Evolutionary conservation across 1,140 invertebrate genomes (phyloP).

Genomic region (Bombus superbus): DNA sequence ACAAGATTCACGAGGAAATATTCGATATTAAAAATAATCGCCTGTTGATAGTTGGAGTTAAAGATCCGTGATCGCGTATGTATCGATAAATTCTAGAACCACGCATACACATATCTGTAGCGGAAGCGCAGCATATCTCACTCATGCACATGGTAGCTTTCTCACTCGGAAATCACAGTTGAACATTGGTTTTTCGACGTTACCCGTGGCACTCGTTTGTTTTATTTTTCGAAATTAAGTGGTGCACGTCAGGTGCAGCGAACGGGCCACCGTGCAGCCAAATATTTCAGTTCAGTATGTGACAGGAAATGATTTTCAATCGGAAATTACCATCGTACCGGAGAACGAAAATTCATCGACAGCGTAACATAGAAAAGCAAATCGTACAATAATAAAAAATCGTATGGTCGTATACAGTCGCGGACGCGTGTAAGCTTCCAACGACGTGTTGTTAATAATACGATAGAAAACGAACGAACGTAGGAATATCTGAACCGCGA

Average conservation of each 20-base stretch:
- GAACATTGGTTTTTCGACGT: conserved; percentile 64
- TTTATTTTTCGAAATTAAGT: conserved; percentile 44
- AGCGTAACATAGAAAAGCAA: background rate
- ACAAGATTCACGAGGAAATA: background rate
- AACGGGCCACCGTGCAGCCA: conserved; percentile 6
- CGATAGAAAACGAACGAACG: background rate
- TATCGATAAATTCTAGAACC: conserved; percentile 52
- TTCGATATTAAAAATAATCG: conserved; percentile 8
- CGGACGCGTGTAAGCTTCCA: background rate
- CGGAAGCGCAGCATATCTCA: conserved; percentile 50
- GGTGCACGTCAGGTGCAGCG: background rate
- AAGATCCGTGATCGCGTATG: conserved; percentile 49
- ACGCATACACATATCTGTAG: conserved; percentile 43
- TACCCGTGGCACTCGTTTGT: conserved; percentile 59
- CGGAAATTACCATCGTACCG: background rate
- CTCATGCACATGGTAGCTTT: conserved; percentile 55
- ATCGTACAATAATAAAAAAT: background rate
- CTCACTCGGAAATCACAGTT: conserved; percentile 71
- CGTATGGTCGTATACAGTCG: no score
- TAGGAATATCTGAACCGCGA: background rate
- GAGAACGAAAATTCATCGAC: background rate
- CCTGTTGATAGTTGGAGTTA: conserved; percentile 21
- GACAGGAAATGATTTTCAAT: conserved; percentile 27
- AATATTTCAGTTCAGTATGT: conserved; percentile 1
- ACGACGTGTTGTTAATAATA: background rate